phyloP scores from a whole-genome alignment of 2,113 vertebrate species.

The Pionites leucogaster region DNA sequence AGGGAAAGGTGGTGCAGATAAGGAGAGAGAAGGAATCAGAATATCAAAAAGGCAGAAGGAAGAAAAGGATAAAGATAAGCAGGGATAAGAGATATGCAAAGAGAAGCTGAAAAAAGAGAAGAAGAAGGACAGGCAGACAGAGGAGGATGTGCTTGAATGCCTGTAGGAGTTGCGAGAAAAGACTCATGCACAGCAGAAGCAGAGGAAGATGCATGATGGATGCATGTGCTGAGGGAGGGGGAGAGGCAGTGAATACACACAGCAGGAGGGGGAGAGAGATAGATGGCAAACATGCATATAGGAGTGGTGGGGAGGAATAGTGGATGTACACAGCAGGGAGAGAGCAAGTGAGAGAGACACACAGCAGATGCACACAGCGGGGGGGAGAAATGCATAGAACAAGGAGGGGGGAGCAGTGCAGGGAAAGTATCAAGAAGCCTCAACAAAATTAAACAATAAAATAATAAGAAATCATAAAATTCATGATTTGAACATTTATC shows the following conservation, averaged over 20 bases:
- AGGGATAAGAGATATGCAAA: not conserved
- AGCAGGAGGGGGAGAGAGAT: slow-evolving; percentile 43
- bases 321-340: slow-evolving; percentile 62
- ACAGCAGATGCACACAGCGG: slow-evolving; percentile 70
- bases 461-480: slow-evolving; percentile 9
- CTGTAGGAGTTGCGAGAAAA: slow-evolving; percentile 36
- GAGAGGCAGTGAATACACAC: slow-evolving; percentile 26
- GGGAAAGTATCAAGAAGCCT: not conserved
- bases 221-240: slow-evolving; percentile 14
- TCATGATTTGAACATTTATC: not conserved
- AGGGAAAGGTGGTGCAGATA: not conserved
- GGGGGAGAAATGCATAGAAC: slow-evolving; percentile 43
- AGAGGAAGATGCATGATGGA: slow-evolving; percentile 6
- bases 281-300: slow-evolving; percentile 17
- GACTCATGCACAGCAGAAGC: not conserved
- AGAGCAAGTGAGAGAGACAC: slow-evolving; percentile 44
- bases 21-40: not conserved
- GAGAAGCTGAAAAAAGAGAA: not conserved
- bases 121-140: not conserved
- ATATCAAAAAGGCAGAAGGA: not conserved
- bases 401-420: not conserved
- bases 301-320: slow-evolving; percentile 46
- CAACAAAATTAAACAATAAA: slow-evolving; percentile 24
- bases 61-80: not conserved
- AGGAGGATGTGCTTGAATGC: not conserved